Evolutionary conservation across 2,797 vertebrate species (phyloP).

Genomic region (Pipistrellus pygmaeus): DNA sequence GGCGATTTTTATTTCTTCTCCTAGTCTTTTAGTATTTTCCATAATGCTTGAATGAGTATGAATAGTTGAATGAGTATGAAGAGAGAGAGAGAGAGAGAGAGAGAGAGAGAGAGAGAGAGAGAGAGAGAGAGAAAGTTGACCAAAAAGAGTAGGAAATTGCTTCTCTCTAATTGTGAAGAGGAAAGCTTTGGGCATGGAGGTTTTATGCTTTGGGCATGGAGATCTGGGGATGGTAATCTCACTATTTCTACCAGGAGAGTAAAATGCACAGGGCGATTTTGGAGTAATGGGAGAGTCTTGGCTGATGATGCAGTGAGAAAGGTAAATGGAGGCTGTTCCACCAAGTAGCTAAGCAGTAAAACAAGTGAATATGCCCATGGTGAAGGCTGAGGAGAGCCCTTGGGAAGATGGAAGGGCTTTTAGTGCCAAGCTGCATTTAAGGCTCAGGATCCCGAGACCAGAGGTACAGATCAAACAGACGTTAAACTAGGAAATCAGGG

Average conservation of each 20-base stretch:
- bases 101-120: too few relatives aligned
- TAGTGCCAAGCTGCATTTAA: neutral
- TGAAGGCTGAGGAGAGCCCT: neutral
- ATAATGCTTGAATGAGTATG: slow-evolving; percentile 37
- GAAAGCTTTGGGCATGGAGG: too few relatives aligned
- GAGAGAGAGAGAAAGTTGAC: neutral
- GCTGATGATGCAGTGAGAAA: neutral
- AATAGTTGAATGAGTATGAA: neutral
- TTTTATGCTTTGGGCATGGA: neutral
- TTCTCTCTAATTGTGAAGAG: neutral
- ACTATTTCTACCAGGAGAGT: neutral
- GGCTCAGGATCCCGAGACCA: neutral
- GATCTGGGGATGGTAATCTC: neutral
- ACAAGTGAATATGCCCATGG: fast-evolving
- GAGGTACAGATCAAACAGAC: neutral
- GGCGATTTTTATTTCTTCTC: slow-evolving; percentile 5
- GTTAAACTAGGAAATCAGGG: neutral
- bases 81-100: neutral
- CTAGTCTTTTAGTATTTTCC: slow-evolving; percentile 52
- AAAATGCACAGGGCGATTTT: neutral
- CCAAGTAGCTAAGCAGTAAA: neutral
- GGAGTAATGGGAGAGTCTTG: neutral
- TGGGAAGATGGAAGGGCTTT: neutral
- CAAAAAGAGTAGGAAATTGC: neutral
- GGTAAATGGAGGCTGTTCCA: neutral